Evolutionary conservation across 2,113 vertebrate species (phyloP).

Genomic region (Misgurnus anguillicaudatus): DNA sequence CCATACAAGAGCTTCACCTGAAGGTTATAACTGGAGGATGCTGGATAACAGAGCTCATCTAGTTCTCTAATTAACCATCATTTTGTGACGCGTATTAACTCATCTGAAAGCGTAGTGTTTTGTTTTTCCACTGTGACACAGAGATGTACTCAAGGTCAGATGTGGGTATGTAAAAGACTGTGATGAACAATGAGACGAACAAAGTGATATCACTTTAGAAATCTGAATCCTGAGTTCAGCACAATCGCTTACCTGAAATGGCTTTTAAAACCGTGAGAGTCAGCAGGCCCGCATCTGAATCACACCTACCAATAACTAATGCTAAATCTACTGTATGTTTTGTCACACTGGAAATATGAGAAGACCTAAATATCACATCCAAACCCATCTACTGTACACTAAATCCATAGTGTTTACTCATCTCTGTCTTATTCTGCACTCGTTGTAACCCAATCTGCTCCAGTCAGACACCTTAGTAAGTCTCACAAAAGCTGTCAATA

Average conservation of each 20-base stretch:
- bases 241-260: conserved; percentile 47
- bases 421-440: too few species aligned
- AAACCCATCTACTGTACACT: conserved; percentile 30
- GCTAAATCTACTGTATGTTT: conserved; percentile 46
- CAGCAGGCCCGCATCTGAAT: conserved; percentile 46
- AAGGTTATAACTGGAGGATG: too few species aligned
- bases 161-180: conserved; percentile 34
- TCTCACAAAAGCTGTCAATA: conserved; percentile 37
- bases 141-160: conserved; percentile 43
- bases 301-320: conserved; percentile 33
- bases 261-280: conserved; percentile 43
- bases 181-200: conserved; percentile 52
- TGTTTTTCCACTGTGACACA: conserved; percentile 19
- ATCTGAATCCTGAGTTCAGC: conserved; percentile 43
- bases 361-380: conserved; percentile 44
- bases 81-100: background rate
- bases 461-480: background rate
- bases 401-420: too few species aligned
- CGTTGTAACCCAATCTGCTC: background rate
- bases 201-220: conserved; percentile 41
- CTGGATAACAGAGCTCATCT: background rate
- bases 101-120: background rate
- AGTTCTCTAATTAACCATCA: conserved; percentile 34
- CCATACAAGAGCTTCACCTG: conserved; percentile 3
- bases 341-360: conserved; percentile 40